These are phyloP conservation scores for Dryococelus australis DNA, from an alignment of 2,888 invertebrate species.

Conservation along the genomic window DNA sequence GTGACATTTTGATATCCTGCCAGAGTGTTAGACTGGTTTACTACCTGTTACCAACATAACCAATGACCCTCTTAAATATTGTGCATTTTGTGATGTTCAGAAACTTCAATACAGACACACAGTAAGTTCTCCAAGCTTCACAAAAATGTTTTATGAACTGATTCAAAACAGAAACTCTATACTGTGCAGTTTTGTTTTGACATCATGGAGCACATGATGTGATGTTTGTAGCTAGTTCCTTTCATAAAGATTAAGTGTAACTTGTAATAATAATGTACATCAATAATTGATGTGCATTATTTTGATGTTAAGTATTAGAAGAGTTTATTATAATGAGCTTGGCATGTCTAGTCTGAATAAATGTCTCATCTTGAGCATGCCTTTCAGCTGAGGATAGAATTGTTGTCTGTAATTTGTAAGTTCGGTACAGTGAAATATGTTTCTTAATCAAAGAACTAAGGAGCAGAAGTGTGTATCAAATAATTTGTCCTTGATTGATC, in stretches of 20 bases:
- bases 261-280: background rate
- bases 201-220: background rate
- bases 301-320: slow-evolving; percentile 3
- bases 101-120: background rate
- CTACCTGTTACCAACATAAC: background rate
- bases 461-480: background rate
- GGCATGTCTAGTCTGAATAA: slow-evolving; percentile 4
- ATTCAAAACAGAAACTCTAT: background rate
- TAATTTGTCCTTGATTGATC: background rate
- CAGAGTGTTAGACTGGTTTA: slow-evolving; percentile 25
- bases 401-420: background rate
- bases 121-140: background rate
- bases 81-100: background rate
- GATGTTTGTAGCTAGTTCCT: slow-evolving; percentile 4
- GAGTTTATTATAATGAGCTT: background rate
- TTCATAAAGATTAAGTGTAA: background rate
- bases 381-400: background rate
- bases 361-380: background rate
- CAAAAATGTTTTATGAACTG: background rate
- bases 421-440: background rate
- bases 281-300: background rate
- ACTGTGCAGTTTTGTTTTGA: background rate
- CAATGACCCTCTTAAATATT: background rate
- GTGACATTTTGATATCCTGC: slow-evolving; percentile 21
- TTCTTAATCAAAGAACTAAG: background rate